Base-by-base conservation (phyloP, 2,888 invertebrate species). In the Listrodromus nycthemerus region DNA sequence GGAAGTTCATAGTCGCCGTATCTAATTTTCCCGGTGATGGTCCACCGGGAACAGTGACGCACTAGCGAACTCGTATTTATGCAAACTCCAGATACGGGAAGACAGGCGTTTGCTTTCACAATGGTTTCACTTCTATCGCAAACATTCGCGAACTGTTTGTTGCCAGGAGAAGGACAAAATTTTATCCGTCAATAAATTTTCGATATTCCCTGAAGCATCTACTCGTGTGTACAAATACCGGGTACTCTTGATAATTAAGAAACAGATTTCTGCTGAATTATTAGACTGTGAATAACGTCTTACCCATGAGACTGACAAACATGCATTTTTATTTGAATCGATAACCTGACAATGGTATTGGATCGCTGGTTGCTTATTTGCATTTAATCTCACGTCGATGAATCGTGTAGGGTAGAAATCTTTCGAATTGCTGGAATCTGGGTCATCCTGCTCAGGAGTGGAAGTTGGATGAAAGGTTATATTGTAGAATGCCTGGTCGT, bases 11-110 rank as follows among this genome's bases (percentile, higher is more conserved):
- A 50, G 16, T n/a, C 8, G 30, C 33, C 58, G 48, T 27, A 50
- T 52, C 61, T 50, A 66, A 50, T 76, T 80, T 83, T 61, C 80
- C 80, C 75, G 16, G 65, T 80, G 71, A n/a, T n/a, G n/a, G n/a
- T n/a, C n/a, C n/a, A n/a, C n/a, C n/a, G n/a, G n/a, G n/a, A n/a
- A n/a, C n/a, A n/a, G n/a, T n/a, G 75, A 84, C 73, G 69, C n/a
- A 45, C 27, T 69, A 48, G 41, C 45, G 16, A 10, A 16, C 41
- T 21, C 30, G 19, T 33, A 30, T 66, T 16, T 71, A 52, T 65
- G 30, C 58, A 30, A 37, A 65, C 79, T 55, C 16, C 74, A 55
- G 55, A 65, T 61, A 55, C 65, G 21, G 48, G 52, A 27, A 61
- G 58, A 77, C 77, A 82, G 76, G 70, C 50, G 67, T 45, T 78